Percentiles rank a stretch among this genome's conserved stretches.
These are phyloP conservation scores for Leuciscus waleckii DNA, from an alignment of 2,797 vertebrate species.

Conservation along the genomic window DNA sequence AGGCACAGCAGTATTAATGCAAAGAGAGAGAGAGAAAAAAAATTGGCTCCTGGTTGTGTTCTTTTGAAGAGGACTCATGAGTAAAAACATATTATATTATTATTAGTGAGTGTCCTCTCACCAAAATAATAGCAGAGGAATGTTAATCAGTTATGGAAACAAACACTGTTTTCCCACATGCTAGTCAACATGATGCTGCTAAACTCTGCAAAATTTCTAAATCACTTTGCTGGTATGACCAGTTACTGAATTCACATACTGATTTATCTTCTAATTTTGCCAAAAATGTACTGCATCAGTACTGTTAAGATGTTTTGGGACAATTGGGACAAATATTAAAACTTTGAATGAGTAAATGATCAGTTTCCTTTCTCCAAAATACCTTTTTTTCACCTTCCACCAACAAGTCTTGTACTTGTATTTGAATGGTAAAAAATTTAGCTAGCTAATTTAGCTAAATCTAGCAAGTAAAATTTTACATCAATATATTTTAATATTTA, in stretches of 20 bases:
- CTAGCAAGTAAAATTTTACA: no score
- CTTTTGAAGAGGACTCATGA: background rate
- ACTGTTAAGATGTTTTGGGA: background rate
- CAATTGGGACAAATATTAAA: background rate
- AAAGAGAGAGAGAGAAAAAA: background rate
- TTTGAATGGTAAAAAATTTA: background rate
- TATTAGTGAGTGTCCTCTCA: background rate
- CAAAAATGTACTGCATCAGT: background rate
- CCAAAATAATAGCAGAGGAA: background rate
- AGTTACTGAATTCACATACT: background rate
- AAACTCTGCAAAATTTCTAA: background rate
- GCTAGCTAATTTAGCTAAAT: no score
- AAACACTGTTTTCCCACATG: background rate
- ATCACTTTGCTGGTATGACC: background rate
- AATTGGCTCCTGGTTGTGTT: background rate
- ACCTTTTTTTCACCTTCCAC: background rate
- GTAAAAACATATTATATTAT: background rate
- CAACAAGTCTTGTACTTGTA: background rate
- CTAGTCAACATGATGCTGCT: background rate
- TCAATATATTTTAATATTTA: background rate
- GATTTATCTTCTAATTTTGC: background rate
- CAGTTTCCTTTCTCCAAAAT: background rate
- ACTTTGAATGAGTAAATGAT: background rate
- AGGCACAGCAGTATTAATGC: background rate
- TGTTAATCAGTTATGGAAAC: background rate